phyloP scores from a whole-genome alignment of 2,797 vertebrate species.

The Enteromius unitaeniatus region DNA sequence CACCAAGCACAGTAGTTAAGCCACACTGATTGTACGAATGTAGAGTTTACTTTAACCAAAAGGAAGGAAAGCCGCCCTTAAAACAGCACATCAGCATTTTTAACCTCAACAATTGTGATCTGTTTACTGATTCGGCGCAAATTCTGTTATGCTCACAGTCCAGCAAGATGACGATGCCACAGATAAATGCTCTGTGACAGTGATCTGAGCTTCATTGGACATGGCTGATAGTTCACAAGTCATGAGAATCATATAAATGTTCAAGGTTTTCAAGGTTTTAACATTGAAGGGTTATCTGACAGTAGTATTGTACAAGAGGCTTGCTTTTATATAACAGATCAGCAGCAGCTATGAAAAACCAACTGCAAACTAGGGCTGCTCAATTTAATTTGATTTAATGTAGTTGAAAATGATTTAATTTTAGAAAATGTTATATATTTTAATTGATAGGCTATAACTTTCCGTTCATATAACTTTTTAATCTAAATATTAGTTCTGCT shows the following conservation, averaged over 20 bases:
- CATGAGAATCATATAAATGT: conserved; percentile 8
- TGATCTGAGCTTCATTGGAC: neutral
- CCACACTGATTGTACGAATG: neutral
- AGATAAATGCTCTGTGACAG: neutral
- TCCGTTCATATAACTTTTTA: neutral
- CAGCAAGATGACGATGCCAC: neutral
- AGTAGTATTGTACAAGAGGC: neutral
- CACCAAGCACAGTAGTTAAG: neutral
- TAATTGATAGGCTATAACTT: neutral
- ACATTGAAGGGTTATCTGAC: neutral
- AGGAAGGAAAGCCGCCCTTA: neutral
- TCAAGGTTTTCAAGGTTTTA: neutral
- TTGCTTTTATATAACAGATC: neutral
- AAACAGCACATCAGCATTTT: neutral
- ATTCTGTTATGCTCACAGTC: neutral
- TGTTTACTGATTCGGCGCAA: neutral
- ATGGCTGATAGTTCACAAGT: neutral
- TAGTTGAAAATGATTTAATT: too few relatives aligned
- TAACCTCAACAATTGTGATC: neutral
- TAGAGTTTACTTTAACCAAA: neutral
- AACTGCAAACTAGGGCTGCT: neutral
- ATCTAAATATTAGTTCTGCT: neutral
- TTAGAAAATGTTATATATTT: neutral
- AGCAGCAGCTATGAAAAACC: neutral
- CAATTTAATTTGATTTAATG: too few relatives aligned